Conservation (phyloP, 1,140 invertebrate genomes). For the Pseudomyrmex cubaensis region DNA sequence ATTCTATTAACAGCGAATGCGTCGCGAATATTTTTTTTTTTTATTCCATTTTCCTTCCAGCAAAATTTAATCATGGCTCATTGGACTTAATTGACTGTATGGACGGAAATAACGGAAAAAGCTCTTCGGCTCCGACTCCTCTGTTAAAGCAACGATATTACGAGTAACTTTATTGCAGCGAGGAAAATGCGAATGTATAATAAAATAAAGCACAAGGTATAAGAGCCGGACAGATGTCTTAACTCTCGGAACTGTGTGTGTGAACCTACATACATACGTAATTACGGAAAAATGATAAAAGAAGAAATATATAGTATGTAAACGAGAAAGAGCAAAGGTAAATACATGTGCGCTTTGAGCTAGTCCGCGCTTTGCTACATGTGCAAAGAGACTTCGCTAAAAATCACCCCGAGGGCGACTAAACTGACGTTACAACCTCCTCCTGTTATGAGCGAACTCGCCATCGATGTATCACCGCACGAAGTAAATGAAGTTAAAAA, state of each 20-base stretch:
- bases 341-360: neutral
- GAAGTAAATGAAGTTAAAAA: conserved; percentile 26
- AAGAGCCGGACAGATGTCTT: neutral
- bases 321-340: conserved; percentile 39
- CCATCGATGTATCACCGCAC: neutral
- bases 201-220: neutral
- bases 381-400: conserved; percentile 12
- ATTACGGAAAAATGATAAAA: conserved; percentile 21
- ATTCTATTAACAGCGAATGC: neutral
- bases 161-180: neutral
- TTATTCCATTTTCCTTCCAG: conserved; percentile 4
- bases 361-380: neutral
- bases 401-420: conserved; percentile 11
- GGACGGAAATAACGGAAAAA: neutral
- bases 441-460: neutral
- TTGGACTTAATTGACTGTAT: conserved; percentile 25
- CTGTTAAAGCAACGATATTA: conserved; percentile 26
- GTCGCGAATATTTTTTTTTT: neutral
- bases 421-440: neutral
- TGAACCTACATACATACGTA: neutral
- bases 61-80: conserved; percentile 5
- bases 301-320: neutral
- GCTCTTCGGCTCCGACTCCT: neutral
- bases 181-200: neutral
- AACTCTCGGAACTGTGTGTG: neutral